Conservation (phyloP, 2,113 vertebrate species). For the Diphyllodes magnificus region DNA sequence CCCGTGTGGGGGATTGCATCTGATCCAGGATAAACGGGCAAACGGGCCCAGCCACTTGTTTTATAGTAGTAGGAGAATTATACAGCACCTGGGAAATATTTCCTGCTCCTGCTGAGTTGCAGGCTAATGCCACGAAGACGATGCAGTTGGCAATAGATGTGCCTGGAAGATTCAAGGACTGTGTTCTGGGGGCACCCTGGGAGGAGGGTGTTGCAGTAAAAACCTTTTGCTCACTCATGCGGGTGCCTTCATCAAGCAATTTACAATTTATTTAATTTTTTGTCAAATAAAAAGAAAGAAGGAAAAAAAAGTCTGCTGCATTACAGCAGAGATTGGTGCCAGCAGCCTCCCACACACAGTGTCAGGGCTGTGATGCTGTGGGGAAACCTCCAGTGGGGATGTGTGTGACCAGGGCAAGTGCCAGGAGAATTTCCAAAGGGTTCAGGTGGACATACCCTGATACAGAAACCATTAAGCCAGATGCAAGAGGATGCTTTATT, state of each 20-base stretch:
- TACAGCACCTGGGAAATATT: not conserved
- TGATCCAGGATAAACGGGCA: not conserved
- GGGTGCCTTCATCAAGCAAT: not conserved
- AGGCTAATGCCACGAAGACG: accelerated
- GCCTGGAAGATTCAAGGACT: not conserved
- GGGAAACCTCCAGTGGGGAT: accelerated
- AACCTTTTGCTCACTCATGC: not conserved
- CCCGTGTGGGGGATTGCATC: not conserved
- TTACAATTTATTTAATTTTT: not conserved
- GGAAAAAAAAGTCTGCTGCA: accelerated
- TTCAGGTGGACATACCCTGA: not conserved
- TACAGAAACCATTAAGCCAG: not conserved
- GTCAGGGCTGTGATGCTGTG: accelerated
- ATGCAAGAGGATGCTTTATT: not conserved
- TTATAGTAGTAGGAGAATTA: not conserved
- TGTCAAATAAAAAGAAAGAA: not conserved
- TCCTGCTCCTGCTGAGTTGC: not conserved
- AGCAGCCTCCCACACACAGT: not conserved
- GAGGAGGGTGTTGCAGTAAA: not conserved
- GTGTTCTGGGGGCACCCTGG: not conserved
- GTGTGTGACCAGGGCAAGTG: not conserved
- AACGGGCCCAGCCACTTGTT: not conserved
- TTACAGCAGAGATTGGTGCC: not conserved
- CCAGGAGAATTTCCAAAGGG: not conserved
- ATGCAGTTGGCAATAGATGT: accelerated